Conservation (phyloP, 1,140 invertebrate species). For the Homalodisca vitripennis region DNA sequence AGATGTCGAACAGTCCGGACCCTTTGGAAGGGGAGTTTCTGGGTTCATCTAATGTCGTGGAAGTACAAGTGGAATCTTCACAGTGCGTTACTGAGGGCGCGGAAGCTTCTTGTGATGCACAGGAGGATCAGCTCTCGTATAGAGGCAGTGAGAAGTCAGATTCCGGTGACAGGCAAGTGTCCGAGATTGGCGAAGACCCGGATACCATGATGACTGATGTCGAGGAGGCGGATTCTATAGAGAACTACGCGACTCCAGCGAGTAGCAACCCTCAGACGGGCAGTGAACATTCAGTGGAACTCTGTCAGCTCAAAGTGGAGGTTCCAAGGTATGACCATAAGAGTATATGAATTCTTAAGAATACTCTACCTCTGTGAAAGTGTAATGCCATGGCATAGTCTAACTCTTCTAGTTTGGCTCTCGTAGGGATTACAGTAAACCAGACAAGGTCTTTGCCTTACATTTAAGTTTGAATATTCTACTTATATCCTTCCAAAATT, state of each 20-base stretch:
- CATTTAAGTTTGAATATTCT: no score
- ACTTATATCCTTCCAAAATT: no score
- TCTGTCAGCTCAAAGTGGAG: neutral
- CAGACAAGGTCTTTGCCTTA: no score
- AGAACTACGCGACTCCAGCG: neutral
- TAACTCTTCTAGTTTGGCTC: no score
- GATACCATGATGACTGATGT: conserved; percentile 7
- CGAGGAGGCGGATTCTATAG: neutral
- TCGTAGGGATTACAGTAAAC: no score
- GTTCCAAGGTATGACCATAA: neutral
- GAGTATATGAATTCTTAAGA: no score
- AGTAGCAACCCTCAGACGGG: neutral
- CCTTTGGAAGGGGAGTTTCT: no score
- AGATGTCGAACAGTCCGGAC: neutral
- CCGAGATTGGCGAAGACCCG: neutral
- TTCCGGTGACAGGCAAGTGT: neutral
- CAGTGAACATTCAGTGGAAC: neutral
- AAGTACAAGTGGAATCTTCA: neutral
- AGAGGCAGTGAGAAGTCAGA: neutral
- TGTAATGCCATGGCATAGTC: no score
- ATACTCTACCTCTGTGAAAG: no score
- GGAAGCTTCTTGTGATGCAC: neutral
- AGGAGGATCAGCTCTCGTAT: neutral
- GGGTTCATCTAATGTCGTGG: neutral
- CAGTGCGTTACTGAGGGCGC: neutral